Evolutionary conservation across 2,113 vertebrate genomes (phyloP), one percentile per base, ranked within the genome.

Genomic region (Gnathonemus echidnorhynchus): DNA sequence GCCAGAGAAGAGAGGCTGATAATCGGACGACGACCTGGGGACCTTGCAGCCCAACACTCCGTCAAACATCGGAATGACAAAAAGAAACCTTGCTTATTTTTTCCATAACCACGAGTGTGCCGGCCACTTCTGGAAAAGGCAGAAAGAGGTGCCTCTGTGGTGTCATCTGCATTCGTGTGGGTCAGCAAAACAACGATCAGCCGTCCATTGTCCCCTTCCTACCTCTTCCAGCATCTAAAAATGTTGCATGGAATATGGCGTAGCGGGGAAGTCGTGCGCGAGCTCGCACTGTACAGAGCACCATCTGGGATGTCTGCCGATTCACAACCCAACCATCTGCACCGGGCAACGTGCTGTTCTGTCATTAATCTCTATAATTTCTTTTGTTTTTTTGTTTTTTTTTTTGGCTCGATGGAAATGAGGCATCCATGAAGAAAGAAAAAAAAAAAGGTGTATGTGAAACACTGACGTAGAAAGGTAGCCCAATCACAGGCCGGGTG

Each of bases 251-350:
- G 86, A 87, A 35, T 53, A 19, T 3, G 49, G 27, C 27, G 5
- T 50, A 56, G 31, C 2, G 48, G 50, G 50, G 27, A 56, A 53
- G 86, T 53, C 27, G 27, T 56, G 86, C 50, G 17, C 7, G 15
- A 53, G 86, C 86, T 48, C 17, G 15, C 86, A 87, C 86, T 87
- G 49, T 87, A 53, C 50, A 53, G 50, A 48, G 49, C 50, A 56
- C 86, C 86, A 87, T 87, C 86, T 87, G 86, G 86, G 50, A 56
- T 24, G 86, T 87, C 27, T 87, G 86, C 86, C n/a, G 50, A 87
- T 39, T 87, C 50, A 50, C 86, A 87, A 53, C 49, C 50, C 86
- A 31, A 56, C 86, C 86, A 87, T 87, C 86, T 87, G 86, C 86
- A 87, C 13, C 1, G 11, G 50, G 49, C 86, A 6, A 5, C 86